phyloP scores from a whole-genome alignment of 2,888 invertebrate genomes.

The Eurytoma adleriae region DNA sequence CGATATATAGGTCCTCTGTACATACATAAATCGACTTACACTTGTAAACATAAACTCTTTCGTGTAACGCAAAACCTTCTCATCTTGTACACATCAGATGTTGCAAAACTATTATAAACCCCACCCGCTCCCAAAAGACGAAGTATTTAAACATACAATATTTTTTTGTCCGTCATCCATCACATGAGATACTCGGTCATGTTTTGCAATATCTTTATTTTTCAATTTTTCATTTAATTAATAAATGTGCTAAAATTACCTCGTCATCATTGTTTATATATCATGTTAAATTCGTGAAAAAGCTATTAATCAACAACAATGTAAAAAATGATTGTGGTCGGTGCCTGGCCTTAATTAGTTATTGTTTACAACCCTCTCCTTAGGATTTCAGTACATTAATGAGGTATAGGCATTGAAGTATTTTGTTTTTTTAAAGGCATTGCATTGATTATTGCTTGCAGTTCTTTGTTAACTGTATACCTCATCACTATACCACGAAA shows the following conservation, averaged over 20 bases:
- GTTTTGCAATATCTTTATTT: constrained; percentile 51
- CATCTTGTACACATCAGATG: constrained; percentile 53
- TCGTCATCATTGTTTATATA: constrained; percentile 51
- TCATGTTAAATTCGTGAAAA: constrained; percentile 69
- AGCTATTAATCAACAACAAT: constrained; percentile 71
- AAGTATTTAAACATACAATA: constrained; percentile 48
- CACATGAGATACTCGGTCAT: constrained; percentile 51
- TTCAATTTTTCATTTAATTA: constrained; percentile 56
- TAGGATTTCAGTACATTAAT: constrained; percentile 53
- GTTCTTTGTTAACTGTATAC: constrained; percentile 56
- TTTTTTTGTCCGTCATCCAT: constrained; percentile 52
- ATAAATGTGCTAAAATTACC: constrained; percentile 59
- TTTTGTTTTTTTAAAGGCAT: constrained; percentile 51
- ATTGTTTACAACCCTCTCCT: constrained; percentile 52
- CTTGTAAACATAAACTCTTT: constrained; percentile 58
- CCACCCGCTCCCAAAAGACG: constrained; percentile 41
- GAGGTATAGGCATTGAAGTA: constrained; percentile 38
- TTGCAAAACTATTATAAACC: constrained; percentile 53
- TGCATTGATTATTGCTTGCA: constrained; percentile 56
- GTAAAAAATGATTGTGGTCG: constrained; percentile 64
- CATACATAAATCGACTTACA: constrained; percentile 62
- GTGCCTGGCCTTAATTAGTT: constrained; percentile 57
- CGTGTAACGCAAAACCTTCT: constrained; percentile 49
- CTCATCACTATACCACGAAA: constrained; percentile 59
- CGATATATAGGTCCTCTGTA: constrained; percentile 65